A percentile compares a stretch with the other conserved stretches of the same genome.
These are phyloP conservation scores for Diplosoma virens DNA, from an alignment of 23 tunicate genomes.

Conservation along the genomic window DNA sequence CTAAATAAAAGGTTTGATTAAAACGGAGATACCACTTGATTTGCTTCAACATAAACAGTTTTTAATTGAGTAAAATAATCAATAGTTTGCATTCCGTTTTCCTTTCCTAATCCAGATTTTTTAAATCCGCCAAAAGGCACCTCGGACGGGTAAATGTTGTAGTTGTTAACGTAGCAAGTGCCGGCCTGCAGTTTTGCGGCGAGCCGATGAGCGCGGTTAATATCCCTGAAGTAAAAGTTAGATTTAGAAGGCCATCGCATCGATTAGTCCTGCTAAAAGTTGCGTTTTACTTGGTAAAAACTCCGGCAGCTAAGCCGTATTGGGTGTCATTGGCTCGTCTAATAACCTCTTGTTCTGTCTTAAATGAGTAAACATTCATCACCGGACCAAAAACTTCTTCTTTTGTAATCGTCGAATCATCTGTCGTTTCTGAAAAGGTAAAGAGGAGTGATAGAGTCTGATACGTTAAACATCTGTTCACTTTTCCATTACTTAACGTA, in stretches of 20 bases:
- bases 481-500: not conserved
- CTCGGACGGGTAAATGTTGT: constrained; percentile 72
- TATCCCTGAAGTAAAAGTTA: constrained; percentile 40
- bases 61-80: constrained; percentile 78
- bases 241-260: too few relatives aligned
- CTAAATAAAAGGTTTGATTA: too few relatives aligned
- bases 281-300: constrained; percentile 69
- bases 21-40: constrained; percentile 39
- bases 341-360: constrained; percentile 84
- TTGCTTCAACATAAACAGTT: constrained; percentile 78
- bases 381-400: constrained; percentile 98
- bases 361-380: constrained; percentile 84
- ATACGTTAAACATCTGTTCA: not conserved
- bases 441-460: not conserved
- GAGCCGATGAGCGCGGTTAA: constrained; percentile 75
- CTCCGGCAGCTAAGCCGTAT: constrained; percentile 89
- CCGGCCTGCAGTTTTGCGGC: constrained; percentile 81
- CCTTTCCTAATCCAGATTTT: constrained; percentile 88
- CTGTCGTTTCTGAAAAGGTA: constrained; percentile 40
- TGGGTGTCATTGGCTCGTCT: constrained; percentile 67
- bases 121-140: constrained; percentile 94
- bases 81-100: constrained; percentile 69
- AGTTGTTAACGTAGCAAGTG: constrained; percentile 77
- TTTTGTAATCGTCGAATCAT: constrained; percentile 62
- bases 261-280: too few relatives aligned